Evolutionary conservation across 1,140 invertebrate genomes (phyloP).

Genomic region (Chionoecetes opilio): DNA sequence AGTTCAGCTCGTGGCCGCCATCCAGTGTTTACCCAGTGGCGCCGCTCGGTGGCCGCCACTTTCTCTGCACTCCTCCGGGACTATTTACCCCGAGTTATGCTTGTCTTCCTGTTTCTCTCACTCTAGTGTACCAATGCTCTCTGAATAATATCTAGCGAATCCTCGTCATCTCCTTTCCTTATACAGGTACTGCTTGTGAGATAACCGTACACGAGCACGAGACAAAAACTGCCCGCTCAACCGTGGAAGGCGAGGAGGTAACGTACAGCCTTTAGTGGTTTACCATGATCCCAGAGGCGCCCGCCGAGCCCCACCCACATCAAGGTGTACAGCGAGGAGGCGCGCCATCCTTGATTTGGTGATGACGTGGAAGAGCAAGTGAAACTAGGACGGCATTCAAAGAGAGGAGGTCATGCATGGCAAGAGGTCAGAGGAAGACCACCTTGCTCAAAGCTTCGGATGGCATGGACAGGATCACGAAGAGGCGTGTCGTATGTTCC

Average conservation of each 20-base stretch:
- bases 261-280: background rate
- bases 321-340: background rate
- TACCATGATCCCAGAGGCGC: no score
- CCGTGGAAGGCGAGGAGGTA: background rate
- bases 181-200: no score
- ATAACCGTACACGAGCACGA: no score
- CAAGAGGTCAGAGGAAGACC: background rate
- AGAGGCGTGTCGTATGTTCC: background rate
- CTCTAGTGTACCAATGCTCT: background rate
- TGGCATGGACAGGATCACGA: background rate
- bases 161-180: no score
- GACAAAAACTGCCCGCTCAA: background rate
- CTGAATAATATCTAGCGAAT: background rate
- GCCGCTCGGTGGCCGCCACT: background rate
- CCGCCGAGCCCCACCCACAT: no score
- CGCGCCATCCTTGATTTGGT: background rate
- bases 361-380: background rate
- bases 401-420: background rate
- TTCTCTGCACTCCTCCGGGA: background rate
- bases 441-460: background rate
- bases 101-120: background rate
- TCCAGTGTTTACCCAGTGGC: background rate
- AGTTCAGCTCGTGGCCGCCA: background rate
- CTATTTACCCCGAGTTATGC: background rate
- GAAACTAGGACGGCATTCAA: constrained; percentile 28